Evolutionary conservation across 1,140 invertebrate genomes (phyloP), one percentile per base, ranked within the genome.

Genomic region (Anastatus disparis): DNA sequence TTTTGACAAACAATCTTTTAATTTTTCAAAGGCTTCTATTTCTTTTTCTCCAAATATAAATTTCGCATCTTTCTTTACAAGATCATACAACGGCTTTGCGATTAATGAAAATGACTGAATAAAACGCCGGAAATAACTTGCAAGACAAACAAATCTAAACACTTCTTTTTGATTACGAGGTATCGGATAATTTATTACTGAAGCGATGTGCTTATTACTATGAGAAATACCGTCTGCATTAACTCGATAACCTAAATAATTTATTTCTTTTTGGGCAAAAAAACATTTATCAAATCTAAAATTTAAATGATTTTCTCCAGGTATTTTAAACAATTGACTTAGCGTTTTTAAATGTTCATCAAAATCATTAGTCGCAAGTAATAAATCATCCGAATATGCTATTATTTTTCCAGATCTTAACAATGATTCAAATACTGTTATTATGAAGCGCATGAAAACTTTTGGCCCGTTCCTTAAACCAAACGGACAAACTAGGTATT

Each of bases 51-150:
- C 52, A 69, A 76, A 74, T 13, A 53, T 24, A 62, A 74, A 74
- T 15, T 50, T 24, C n/a, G 22, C 17, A 26, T 80, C 70, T 50
- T 84, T 78, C 42, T 71, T 78, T 26, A 79, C 17, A 35, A 85
- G 59, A 50, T 83, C 77, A 53, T 75, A 77, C 15, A 84, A 63
- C 0, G 80, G 81, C 68, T 72, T 79, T 26, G 82, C 79, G 7
- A 81, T 78, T 7, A 56, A n/a, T 12, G 82, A 72, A 76, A 77
- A 84, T 26, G 76, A 66, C 24, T 65, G 42, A 55, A 81, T 77
- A 65, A 79, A 80, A 56, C 77, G 79, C 22, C 79, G 61, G 59
- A 84, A 83, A 73, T 82, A 83, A 31, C 77, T 75, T 3, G 76
- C 72, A n/a, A 82, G 52, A 7, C 81, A 79, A 4, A 84, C 27